A percentile compares a stretch with the other conserved stretches of the same genome.
These are phyloP conservation scores for Rallus crepitans DNA, from an alignment of 2,797 vertebrate genomes.

Conservation along the genomic window DNA sequence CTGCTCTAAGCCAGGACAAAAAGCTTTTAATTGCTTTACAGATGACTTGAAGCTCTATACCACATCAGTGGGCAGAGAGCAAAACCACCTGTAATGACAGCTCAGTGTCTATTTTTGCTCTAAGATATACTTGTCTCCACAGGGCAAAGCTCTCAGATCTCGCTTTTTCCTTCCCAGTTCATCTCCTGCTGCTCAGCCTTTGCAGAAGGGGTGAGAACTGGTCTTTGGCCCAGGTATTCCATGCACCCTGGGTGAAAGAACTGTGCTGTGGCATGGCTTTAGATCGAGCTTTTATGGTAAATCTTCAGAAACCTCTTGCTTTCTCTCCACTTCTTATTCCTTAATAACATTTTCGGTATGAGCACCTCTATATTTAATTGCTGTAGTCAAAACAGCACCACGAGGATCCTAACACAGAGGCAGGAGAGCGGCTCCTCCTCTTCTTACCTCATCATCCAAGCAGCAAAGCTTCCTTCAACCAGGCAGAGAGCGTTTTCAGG, in stretches of 20 bases:
- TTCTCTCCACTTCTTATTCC: conserved; percentile 21
- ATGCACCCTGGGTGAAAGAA: not conserved
- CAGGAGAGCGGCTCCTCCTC: not conserved
- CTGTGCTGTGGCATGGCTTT: not conserved
- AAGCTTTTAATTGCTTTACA: not conserved
- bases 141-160: not conserved
- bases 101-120: not conserved
- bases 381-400: conserved; percentile 45
- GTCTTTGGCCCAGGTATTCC: not conserved
- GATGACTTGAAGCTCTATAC: not conserved
- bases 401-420: not conserved
- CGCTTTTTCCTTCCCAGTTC: not conserved
- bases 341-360: conserved; percentile 23
- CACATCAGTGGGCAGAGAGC: not conserved
- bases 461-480: not conserved
- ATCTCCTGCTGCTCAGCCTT: not conserved
- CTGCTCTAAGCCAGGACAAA: not conserved
- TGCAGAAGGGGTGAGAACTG: not conserved
- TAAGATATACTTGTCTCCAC: not conserved
- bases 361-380: not conserved
- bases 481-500: not conserved
- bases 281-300: not conserved
- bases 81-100: not conserved
- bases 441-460: not conserved
- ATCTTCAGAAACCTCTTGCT: conserved; percentile 34